phyloP scores from a whole-genome alignment of 2,888 invertebrate genomes.

The Argynnis bischoffii region DNA sequence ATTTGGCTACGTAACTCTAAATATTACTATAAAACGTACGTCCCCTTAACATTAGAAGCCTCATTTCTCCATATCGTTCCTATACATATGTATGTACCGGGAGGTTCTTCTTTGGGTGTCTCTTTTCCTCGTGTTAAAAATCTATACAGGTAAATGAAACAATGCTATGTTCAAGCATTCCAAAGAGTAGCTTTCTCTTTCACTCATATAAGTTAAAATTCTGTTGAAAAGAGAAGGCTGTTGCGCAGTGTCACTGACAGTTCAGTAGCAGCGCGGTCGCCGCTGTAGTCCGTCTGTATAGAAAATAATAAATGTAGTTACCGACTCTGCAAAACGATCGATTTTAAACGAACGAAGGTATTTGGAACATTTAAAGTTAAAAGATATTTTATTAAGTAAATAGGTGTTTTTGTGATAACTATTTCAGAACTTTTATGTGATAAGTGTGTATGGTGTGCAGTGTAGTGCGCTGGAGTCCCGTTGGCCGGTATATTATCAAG shows the following conservation, averaged over 20 bases:
- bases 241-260: conserved; percentile 79
- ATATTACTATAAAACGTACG: conserved; percentile 28
- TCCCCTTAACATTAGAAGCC: conserved; percentile 73
- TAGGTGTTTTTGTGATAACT: conserved; percentile 41
- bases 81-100: conserved; percentile 59
- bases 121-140: conserved; percentile 49
- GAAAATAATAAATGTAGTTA: conserved; percentile 35
- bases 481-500: conserved; percentile 65
- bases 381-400: conserved; percentile 44
- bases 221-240: conserved; percentile 56
- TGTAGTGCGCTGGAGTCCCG: conserved; percentile 65
- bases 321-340: conserved; percentile 33
- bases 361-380: conserved; percentile 57
- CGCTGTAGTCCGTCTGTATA: conserved; percentile 48
- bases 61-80: conserved; percentile 69
- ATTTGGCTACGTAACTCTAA: too few species aligned
- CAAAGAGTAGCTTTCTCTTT: conserved; percentile 59
- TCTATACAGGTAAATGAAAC: conserved; percentile 52
- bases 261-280: conserved; percentile 64
- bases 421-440: conserved; percentile 41
- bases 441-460: conserved; percentile 41
- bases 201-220: conserved; percentile 41
- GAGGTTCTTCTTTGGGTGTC: conserved; percentile 60
- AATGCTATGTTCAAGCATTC: conserved; percentile 67
- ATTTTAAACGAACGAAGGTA: conserved; percentile 63